A percentile compares a stretch with the other conserved stretches of the same genome.
phyloP scores from a whole-genome alignment of 2,888 invertebrate genomes.

The Colostygia pectinataria region DNA sequence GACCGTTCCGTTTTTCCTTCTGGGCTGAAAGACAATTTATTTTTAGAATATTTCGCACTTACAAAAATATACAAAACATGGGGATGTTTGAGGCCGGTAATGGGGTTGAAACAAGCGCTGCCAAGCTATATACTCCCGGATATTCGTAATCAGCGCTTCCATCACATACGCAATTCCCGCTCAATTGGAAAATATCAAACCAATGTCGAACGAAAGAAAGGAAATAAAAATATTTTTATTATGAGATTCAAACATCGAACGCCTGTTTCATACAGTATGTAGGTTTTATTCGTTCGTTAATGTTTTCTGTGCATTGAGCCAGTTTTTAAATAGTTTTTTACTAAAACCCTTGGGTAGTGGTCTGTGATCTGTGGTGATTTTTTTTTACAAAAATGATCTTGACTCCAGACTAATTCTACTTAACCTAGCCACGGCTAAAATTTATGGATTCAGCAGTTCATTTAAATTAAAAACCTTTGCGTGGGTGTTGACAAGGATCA shows the following conservation, averaged over 20 bases:
- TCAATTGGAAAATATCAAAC: slow-evolving; percentile 15
- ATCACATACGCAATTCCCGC: slow-evolving; percentile 17
- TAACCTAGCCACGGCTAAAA: too few species aligned
- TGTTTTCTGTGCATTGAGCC: too few species aligned
- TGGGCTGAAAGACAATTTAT: too few species aligned
- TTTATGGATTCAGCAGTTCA: slow-evolving; percentile 20
- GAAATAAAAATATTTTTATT: slow-evolving; percentile 18
- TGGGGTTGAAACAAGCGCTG: slow-evolving; percentile 25
- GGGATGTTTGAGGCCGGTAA: slow-evolving; percentile 21
- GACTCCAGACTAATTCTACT: too few species aligned
- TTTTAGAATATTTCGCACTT: background rate
- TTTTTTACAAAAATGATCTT: too few species aligned
- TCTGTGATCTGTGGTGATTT: too few species aligned
- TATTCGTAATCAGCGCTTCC: slow-evolving; percentile 33
- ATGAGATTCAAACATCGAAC: slow-evolving; percentile 11
- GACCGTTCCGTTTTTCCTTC: too few species aligned
- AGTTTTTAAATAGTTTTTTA: too few species aligned
- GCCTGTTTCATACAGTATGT: too few species aligned
- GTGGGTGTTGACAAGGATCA: slow-evolving; percentile 34
- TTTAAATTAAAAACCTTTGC: slow-evolving; percentile 21
- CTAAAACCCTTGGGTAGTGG: too few species aligned
- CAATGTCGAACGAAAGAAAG: slow-evolving; percentile 4
- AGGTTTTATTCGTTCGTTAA: too few species aligned
- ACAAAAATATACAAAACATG: slow-evolving; percentile 1
- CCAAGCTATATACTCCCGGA: slow-evolving; percentile 22